Conservation (phyloP, 2,888 invertebrate genomes). For the Agrochola lota region DNA sequence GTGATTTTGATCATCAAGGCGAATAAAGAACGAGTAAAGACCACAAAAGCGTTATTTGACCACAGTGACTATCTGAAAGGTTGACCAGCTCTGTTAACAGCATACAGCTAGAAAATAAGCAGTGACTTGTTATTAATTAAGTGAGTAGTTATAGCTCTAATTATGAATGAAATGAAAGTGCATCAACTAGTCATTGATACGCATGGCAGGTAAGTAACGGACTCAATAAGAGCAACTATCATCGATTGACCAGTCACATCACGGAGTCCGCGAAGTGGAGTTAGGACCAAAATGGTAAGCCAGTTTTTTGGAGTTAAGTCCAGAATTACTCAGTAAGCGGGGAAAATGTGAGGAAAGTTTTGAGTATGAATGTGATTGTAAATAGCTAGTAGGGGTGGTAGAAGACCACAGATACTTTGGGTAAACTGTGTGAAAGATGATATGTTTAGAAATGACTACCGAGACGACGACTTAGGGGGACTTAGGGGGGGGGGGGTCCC, state of each 20-base stretch:
- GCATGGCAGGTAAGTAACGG: constrained; percentile 24
- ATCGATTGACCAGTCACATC: constrained; percentile 17
- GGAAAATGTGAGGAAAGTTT: neutral
- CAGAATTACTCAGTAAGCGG: neutral
- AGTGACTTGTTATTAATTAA: neutral
- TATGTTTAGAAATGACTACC: neutral
- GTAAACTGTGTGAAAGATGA: neutral
- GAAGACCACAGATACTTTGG: neutral
- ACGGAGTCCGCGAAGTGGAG: neutral
- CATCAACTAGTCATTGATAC: constrained; percentile 6
- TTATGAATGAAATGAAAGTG: constrained; percentile 40
- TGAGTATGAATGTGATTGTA: neutral
- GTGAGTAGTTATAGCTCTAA: constrained; percentile 5
- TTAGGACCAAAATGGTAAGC: neutral
- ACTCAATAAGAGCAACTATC: constrained; percentile 7
- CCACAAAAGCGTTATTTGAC: neutral
- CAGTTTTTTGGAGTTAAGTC: neutral
- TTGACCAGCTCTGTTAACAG: neutral
- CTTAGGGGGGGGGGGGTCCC: no score
- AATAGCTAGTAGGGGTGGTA: neutral
- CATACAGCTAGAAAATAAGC: constrained; percentile 3
- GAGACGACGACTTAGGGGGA: constrained; percentile 4
- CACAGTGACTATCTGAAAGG: neutral
- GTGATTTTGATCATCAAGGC: no score
- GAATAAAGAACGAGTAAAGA: neutral